These are phyloP conservation scores for Ormyrus pomaceus DNA, from an alignment of 2,888 invertebrate species.

Conservation along the genomic window DNA sequence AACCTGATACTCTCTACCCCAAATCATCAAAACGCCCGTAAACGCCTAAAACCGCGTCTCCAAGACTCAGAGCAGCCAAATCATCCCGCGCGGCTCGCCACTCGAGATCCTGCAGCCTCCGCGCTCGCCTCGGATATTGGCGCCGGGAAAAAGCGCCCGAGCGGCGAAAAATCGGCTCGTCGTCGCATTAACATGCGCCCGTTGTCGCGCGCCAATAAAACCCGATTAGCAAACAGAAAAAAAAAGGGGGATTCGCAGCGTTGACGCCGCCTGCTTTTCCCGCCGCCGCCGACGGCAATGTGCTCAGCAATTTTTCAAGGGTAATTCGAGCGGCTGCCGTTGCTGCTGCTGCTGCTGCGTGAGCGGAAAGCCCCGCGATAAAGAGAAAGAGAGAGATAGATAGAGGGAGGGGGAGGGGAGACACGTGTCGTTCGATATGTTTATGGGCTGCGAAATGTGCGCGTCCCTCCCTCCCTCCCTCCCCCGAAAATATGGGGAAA, in stretches of 20 bases:
- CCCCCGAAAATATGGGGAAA: conserved; percentile 1
- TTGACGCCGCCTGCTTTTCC: conserved; percentile 19
- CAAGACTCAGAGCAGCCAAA: too few species aligned
- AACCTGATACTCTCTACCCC: too few species aligned
- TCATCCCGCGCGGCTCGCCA: too few species aligned
- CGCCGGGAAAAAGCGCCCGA: too few species aligned
- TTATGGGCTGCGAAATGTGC: conserved; percentile 34
- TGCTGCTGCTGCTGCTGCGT: neutral
- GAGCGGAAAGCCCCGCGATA: conserved; percentile 17
- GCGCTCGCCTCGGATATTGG: too few species aligned
- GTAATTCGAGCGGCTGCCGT: neutral
- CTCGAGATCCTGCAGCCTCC: too few species aligned
- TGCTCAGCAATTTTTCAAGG: conserved; percentile 43
- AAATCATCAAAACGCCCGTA: too few species aligned
- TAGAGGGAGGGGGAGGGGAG: too few species aligned
- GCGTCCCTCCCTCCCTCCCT: neutral
- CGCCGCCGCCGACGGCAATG: neutral
- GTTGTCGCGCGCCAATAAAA: conserved; percentile 7
- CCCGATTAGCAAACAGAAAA: neutral
- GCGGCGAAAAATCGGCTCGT: too few species aligned
- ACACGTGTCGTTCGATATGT: conserved; percentile 18
- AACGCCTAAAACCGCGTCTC: too few species aligned
- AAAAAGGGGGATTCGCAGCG: neutral
- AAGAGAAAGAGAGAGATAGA: neutral
- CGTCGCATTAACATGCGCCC: neutral